Conservation (phyloP, 2,888 invertebrate species). For the Orthosia gracilis region DNA sequence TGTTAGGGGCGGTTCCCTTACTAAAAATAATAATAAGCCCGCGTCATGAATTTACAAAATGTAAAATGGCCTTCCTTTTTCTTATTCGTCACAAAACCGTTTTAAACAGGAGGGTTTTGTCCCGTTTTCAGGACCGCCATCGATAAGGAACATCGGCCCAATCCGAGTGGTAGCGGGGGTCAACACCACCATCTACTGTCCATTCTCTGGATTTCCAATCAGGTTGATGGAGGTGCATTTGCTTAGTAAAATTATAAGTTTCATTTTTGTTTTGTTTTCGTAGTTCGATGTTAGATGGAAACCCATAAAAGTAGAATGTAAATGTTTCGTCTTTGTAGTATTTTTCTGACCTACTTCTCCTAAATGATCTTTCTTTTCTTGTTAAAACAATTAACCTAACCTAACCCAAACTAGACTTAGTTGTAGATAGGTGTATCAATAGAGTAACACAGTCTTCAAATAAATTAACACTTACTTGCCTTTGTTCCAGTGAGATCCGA, state of each 20-base stretch:
- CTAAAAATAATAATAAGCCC: not conserved
- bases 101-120: constrained; percentile 5
- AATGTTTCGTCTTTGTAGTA: constrained; percentile 21
- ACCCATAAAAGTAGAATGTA: constrained; percentile 11
- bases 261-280: constrained; percentile 78
- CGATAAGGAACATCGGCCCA: constrained; percentile 93
- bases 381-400: too few species aligned
- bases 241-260: constrained; percentile 90
- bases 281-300: constrained; percentile 46
- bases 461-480: not conserved
- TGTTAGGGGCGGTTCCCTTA: not conserved
- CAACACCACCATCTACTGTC: constrained; percentile 95
- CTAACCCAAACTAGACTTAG: not conserved
- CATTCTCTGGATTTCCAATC: constrained; percentile 97
- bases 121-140: constrained; percentile 92
- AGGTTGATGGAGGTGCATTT: constrained; percentile 92
- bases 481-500: constrained; percentile 80
- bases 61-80: not conserved
- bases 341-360: not conserved
- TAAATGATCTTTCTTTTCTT: not conserved
- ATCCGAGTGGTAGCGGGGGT: constrained; percentile 95
- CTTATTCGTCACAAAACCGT: not conserved
- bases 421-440: not conserved
- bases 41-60: not conserved
- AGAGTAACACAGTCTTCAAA: not conserved